Evolutionary conservation across 2,113 vertebrate genomes (phyloP).

Genomic region (Diphyllodes magnificus): DNA sequence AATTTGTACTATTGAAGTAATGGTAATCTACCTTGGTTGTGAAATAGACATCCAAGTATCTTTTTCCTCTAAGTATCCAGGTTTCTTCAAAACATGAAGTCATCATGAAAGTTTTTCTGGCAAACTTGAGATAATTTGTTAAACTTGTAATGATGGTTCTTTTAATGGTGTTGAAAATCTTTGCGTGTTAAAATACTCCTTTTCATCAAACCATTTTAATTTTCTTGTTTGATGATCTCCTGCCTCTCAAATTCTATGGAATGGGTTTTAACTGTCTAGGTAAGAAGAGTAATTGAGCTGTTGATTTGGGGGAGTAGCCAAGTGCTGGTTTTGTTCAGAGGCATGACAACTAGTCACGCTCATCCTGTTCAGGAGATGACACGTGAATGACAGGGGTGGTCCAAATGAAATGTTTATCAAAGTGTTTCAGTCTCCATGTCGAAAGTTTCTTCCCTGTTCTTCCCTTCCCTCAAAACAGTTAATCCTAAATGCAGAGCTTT

Average conservation of each 20-base stretch:
- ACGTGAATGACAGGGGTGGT: neutral
- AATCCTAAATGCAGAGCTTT: neutral
- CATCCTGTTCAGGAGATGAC: neutral
- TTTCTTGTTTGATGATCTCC: neutral
- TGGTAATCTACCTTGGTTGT: neutral
- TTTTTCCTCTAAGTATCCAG: neutral
- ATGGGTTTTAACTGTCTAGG: neutral
- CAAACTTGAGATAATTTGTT: neutral
- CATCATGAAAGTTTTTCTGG: neutral
- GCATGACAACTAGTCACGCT: neutral
- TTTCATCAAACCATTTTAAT: neutral
- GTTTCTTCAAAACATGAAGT: neutral
- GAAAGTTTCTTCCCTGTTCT: neutral
- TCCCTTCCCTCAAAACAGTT: neutral
- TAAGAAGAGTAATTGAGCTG: neutral
- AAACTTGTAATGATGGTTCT: neutral
- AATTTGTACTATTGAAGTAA: neutral
- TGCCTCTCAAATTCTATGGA: neutral
- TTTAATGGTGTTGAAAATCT: neutral
- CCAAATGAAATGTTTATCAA: neutral
- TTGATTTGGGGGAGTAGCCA: neutral
- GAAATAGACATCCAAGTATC: neutral
- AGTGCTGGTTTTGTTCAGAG: neutral
- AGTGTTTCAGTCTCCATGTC: neutral
- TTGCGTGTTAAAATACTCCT: neutral